A percentile compares a stretch with the other conserved stretches of the same genome.
phyloP scores from a whole-genome alignment of 1,140 invertebrate genomes.

The Achatina immaculata region DNA sequence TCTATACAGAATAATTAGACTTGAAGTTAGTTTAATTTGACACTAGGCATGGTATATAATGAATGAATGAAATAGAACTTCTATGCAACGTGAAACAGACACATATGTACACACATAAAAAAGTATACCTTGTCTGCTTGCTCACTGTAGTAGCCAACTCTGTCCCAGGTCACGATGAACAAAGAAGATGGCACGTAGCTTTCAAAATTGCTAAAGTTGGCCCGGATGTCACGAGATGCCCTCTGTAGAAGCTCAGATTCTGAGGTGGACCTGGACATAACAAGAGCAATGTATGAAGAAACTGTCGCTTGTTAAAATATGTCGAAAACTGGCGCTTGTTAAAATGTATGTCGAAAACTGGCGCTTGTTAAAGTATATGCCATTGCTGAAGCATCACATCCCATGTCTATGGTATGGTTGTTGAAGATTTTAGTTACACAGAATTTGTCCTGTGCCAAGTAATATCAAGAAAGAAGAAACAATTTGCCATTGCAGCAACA shows the following conservation, averaged over 20 bases:
- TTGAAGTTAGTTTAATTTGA: no score
- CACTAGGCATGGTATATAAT: not conserved
- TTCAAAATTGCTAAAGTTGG: constrained; percentile 78
- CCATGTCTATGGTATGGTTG: no score
- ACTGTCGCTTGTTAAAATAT: not conserved
- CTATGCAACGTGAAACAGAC: not conserved
- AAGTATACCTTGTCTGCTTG: constrained; percentile 75
- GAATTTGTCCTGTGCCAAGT: no score
- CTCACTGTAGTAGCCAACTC: constrained; percentile 78
- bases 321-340: not conserved
- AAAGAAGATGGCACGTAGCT: constrained; percentile 79
- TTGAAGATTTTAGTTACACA: no score
- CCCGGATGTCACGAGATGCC: constrained; percentile 78
- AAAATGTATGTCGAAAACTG: not conserved
- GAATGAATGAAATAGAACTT: not conserved
- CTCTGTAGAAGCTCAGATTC: constrained; percentile 77
- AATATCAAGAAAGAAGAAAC: no score
- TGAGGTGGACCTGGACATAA: constrained; percentile 80
- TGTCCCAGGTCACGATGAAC: constrained; percentile 83
- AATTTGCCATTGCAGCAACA: no score
- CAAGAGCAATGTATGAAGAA: constrained; percentile 9
- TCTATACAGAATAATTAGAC: no score
- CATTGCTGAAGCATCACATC: no score
- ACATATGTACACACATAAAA: not conserved
- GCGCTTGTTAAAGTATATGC: no score